Percentiles rank a stretch among this genome's conserved stretches.
phyloP scores from a whole-genome alignment of 2,888 invertebrate species.

The Hipparchia semele region DNA sequence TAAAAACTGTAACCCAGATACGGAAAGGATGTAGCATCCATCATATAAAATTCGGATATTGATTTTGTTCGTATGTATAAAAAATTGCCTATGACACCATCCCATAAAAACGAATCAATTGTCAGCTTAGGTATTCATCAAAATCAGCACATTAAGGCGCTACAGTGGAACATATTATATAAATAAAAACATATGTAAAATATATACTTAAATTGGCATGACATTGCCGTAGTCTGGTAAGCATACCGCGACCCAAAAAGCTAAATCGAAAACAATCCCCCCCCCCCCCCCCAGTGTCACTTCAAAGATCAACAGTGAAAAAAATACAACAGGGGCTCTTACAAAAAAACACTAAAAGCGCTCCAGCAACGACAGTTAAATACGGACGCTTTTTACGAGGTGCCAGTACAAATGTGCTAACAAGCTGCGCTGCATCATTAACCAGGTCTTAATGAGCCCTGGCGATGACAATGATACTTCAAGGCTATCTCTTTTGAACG shows the following conservation, averaged over 20 bases:
- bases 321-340: conserved; percentile 10
- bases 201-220: no score
- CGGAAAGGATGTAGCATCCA: no score
- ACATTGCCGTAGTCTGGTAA: no score
- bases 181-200: no score
- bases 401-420: conserved; percentile 57
- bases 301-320: background rate
- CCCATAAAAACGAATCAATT: no score
- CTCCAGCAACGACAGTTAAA: conserved; percentile 16
- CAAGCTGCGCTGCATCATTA: conserved; percentile 68
- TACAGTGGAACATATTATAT: no score
- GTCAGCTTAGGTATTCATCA: no score
- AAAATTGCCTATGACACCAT: no score
- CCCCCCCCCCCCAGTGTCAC: background rate
- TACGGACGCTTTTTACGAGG: conserved; percentile 44
- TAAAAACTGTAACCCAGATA: no score
- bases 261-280: conserved; percentile 7
- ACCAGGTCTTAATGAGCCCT: conserved; percentile 58
- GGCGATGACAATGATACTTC: conserved; percentile 35
- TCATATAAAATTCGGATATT: no score
- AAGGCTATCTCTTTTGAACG: conserved; percentile 32
- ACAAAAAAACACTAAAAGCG: conserved; percentile 13
- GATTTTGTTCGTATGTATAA: no score
- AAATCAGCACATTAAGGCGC: no score
- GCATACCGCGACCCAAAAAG: background rate